Base-by-base conservation (phyloP, 2,113 vertebrate genomes). In the Sclerurus mexicanus region DNA sequence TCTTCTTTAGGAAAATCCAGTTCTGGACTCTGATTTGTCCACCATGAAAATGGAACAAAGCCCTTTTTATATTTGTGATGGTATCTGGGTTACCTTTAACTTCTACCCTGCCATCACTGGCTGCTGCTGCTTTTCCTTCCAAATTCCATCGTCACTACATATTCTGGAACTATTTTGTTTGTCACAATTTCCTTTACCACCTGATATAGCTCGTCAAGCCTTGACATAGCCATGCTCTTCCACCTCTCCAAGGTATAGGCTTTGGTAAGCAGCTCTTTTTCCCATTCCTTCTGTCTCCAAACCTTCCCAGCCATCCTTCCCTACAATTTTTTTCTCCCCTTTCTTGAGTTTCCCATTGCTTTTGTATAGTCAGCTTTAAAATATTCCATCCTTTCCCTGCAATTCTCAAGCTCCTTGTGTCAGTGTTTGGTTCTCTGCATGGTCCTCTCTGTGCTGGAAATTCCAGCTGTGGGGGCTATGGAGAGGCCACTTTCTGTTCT, bases 381-480 rank as follows among this genome's bases (percentile, higher is more conserved):
- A 47, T 30, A 31, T 60, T n/a, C 44, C 37, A 11, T 11, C 28
- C 3, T 49, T 92, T 27, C 17, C 21, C 28, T 66, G 49, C 58
- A 79, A 33, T 24, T 73, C 44, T 83, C 16, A 2, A 56, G 47
- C 52, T 89, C 35, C 53, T 75, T 25, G 17, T 74, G 60, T n/a
- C 31, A 1, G 7, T 1, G 0, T 75, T 58, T 3, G 2, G n/a
- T 30, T 77, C 52, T 63, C 58, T 22, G 37, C 2, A 1, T 8
- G 22, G 30, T 56, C 23, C 73, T 71, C 40, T 60, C 58, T 56
- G 30, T 47, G 31, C 63, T 69, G 67, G 39, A 67, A 90, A 58
- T 74, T 39, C 42, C 4, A 5, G 18, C 73, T 27, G n/a, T 46
- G 30, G 71, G 27, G 50, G 30, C 50, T 8, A 50, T 69, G 58